Conservation (phyloP, 2,113 vertebrate genomes). For the Callocephalon fimbriatum region DNA sequence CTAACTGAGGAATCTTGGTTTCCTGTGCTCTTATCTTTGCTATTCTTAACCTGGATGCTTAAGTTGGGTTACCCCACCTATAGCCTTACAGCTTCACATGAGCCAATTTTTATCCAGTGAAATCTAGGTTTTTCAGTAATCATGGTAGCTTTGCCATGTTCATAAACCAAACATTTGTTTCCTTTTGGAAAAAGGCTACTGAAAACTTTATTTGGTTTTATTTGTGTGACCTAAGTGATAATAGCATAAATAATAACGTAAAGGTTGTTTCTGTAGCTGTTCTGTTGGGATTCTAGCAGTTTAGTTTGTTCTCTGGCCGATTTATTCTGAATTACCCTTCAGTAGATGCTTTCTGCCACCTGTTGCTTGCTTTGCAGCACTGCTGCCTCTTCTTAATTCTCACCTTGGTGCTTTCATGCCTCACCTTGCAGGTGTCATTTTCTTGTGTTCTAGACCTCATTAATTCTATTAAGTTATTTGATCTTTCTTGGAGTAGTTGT, state of each 20-base stretch:
- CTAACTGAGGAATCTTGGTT: not conserved
- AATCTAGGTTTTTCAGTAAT: not conserved
- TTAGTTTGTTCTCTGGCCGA: not conserved
- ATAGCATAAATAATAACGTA: not conserved
- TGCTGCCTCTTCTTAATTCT: not conserved
- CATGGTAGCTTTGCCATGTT: not conserved
- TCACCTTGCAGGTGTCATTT: not conserved
- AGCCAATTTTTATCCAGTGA: not conserved
- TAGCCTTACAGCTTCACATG: not conserved
- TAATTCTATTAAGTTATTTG: not conserved
- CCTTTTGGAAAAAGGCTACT: not conserved
- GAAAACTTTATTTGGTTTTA: not conserved
- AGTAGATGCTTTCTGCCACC: not conserved
- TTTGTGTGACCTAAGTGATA: not conserved
- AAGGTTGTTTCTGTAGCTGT: not conserved
- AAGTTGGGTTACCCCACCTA: not conserved
- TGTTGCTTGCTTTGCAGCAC: not conserved
- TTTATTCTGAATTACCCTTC: not conserved
- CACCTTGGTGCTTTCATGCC: not conserved
- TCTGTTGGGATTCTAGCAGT: not conserved
- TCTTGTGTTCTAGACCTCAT: not conserved
- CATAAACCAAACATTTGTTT: not conserved
- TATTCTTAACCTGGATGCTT: not conserved
- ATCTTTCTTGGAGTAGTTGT: not conserved
- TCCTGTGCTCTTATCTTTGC: not conserved